Conservation (phyloP, 2,797 vertebrate species). For the Neostethus bicornis region DNA sequence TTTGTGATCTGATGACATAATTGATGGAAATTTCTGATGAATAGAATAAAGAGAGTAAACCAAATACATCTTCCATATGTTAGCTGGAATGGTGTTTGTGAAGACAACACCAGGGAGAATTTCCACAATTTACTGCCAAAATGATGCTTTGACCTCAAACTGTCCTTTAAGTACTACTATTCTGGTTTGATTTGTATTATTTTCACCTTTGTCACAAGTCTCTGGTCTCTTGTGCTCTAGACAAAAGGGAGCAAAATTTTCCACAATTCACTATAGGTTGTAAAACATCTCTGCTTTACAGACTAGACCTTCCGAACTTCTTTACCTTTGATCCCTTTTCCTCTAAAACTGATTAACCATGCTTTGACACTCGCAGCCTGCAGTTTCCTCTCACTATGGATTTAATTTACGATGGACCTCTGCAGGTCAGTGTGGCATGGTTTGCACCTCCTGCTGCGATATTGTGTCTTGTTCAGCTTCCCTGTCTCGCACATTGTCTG, state of each 20-base stretch:
- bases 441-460: conserved; percentile 65
- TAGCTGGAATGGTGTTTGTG: conserved; percentile 74
- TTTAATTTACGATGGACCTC: conserved; percentile 70
- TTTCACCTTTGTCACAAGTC: conserved; percentile 44
- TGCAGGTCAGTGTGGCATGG: conserved; percentile 58
- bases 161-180: conserved; percentile 54
- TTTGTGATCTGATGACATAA: too few relatives aligned
- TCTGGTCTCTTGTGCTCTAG: conserved; percentile 30
- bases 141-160: conserved; percentile 42
- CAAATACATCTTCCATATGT: conserved; percentile 60
- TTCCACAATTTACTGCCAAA: conserved; percentile 68
- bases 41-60: conserved; percentile 41
- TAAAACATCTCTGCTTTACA: conserved; percentile 56
- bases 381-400: conserved; percentile 45
- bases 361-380: conserved; percentile 47
- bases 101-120: conserved; percentile 61
- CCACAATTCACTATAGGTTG: conserved; percentile 58
- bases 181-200: conserved; percentile 51
- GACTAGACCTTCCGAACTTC: conserved; percentile 37
- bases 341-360: conserved; percentile 68
- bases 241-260: conserved; percentile 43
- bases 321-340: conserved; percentile 50
- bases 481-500: conserved; percentile 49
- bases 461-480: conserved; percentile 60
- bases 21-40: too few relatives aligned